Evolutionary conservation across 2,113 vertebrate species (phyloP).

Genomic region (Archocentrus centrarchus): DNA sequence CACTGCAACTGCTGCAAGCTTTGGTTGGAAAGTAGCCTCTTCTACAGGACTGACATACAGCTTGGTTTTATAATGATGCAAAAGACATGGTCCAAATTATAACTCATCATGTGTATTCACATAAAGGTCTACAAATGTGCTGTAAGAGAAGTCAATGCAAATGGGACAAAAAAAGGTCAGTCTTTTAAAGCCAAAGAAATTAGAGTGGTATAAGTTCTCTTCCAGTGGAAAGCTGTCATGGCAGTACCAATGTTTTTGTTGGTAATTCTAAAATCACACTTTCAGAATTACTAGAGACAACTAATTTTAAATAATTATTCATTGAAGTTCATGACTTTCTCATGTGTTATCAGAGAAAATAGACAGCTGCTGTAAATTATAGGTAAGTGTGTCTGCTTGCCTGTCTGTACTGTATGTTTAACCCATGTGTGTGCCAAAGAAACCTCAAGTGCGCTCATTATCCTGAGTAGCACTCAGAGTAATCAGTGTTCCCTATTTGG

Average conservation of each 20-base stretch:
- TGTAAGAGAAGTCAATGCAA: background rate
- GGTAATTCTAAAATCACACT: background rate
- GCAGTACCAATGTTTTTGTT: background rate
- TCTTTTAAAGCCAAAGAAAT: background rate
- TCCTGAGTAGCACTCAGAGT: slow-evolving; percentile 74
- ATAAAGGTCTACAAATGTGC: background rate
- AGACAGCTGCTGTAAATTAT: slow-evolving; percentile 47
- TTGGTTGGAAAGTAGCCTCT: background rate
- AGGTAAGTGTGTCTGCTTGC: slow-evolving; percentile 13
- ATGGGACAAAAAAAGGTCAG: background rate
- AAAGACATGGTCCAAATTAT: background rate
- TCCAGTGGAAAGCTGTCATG: background rate
- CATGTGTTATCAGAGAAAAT: slow-evolving; percentile 53
- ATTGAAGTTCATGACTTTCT: slow-evolving; percentile 28
- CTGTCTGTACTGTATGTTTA: slow-evolving; percentile 24
- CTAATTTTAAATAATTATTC: slow-evolving; percentile 52
- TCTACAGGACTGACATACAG: background rate
- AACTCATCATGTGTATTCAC: background rate
- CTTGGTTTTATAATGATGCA: no score
- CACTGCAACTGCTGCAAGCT: background rate
- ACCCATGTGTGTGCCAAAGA: slow-evolving; percentile 34
- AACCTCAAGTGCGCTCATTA: slow-evolving; percentile 66
- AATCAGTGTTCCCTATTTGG: slow-evolving; percentile 66
- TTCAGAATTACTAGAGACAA: slow-evolving; percentile 30
- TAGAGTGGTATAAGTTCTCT: background rate